Percentiles rank a stretch among this genome's conserved stretches.
Evolutionary conservation across 1,140 invertebrate genomes (phyloP).

Genomic region (Agraylea sexmaculata): DNA sequence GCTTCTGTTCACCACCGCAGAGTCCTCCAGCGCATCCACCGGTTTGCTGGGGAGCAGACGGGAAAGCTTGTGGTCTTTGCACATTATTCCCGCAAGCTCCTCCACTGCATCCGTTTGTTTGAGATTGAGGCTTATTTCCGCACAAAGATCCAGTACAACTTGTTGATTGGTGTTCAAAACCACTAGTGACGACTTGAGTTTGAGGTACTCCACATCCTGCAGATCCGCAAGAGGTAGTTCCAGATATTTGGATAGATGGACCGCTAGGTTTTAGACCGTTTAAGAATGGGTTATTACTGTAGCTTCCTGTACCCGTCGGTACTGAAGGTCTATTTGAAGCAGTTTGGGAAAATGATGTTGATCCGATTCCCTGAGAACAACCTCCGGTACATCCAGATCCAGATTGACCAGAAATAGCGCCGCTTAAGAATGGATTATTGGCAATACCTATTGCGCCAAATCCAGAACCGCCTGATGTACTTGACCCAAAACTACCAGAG

Average conservation of each 20-base stretch:
- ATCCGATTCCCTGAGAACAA: no score
- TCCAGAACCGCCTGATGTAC: constrained; percentile 5
- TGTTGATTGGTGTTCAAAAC: constrained; percentile 2
- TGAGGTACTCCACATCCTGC: constrained; percentile 1
- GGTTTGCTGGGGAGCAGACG: not conserved
- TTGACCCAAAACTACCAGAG: constrained; percentile 5
- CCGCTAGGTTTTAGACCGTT: constrained; percentile 7
- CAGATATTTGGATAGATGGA: constrained; percentile 6
- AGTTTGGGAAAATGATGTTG: constrained; percentile 6
- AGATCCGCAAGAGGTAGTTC: constrained; percentile 6
- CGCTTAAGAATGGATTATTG: constrained; percentile 24
- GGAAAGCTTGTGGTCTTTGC: not conserved
- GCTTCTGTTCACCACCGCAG: not conserved
- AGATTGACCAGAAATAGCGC: constrained; percentile 12
- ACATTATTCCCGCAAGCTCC: constrained; percentile 1
- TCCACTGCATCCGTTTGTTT: constrained; percentile 2
- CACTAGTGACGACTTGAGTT: constrained; percentile 1
- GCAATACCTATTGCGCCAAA: constrained; percentile 11
- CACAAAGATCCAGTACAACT: no score
- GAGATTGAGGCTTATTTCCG: no score
- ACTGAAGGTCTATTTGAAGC: not conserved
- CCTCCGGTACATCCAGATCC: constrained; percentile 12
- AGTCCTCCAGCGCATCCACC: not conserved
- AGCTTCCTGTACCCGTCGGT: no score
- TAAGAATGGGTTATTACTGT: constrained; percentile 7